phyloP scores from a whole-genome alignment of 2,888 invertebrate genomes.

The Leptinotarsa peninsularis region DNA sequence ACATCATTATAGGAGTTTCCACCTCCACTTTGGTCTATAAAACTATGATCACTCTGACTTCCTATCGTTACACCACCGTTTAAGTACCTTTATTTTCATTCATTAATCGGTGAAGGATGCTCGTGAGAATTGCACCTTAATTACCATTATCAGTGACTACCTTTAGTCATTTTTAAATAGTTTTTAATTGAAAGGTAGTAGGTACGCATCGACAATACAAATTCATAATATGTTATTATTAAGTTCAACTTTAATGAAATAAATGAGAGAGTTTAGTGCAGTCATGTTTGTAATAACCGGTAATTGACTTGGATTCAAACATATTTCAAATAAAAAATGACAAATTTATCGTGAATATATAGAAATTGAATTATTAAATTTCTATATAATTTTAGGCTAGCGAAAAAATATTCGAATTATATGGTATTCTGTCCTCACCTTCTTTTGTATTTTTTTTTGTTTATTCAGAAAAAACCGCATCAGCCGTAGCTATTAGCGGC shows the following conservation, averaged over 20 bases:
- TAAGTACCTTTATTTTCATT: not conserved
- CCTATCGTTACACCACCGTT: not conserved
- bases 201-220: not conserved
- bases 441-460: no score
- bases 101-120: conserved; percentile 6
- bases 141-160: conserved; percentile 2
- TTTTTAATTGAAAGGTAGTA: conserved; percentile 9
- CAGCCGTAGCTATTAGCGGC: no score
- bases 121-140: conserved; percentile 5
- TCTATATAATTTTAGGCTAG: no score
- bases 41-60: not conserved
- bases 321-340: not conserved
- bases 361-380: no score
- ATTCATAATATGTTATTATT: conserved; percentile 9
- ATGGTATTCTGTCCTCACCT: no score
- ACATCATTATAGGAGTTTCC: no score
- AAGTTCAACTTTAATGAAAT: not conserved
- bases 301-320: not conserved
- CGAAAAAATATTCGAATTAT: no score
- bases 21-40: no score
- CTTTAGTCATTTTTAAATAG: conserved; percentile 5
- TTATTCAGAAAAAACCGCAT: no score
- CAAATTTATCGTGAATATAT: not conserved
- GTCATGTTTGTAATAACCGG: conserved; percentile 10
- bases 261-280: not conserved